These are phyloP conservation scores for Rhingia campestris DNA, from an alignment of 2,888 invertebrate genomes.

Conservation along the genomic window DNA sequence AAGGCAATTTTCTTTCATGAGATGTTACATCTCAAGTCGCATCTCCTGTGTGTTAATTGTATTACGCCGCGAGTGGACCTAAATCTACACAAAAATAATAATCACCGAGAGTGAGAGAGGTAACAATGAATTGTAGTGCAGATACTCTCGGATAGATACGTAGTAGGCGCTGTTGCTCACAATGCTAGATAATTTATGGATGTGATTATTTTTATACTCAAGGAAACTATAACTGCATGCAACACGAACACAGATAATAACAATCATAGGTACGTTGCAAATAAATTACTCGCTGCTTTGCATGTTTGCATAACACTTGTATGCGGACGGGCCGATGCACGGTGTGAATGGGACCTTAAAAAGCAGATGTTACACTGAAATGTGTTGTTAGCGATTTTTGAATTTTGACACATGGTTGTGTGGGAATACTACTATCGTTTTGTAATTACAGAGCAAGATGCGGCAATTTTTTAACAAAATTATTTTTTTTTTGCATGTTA, in stretches of 20 bases:
- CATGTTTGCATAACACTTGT: constrained; percentile 52
- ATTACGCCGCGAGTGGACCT: constrained; percentile 43
- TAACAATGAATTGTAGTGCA: constrained; percentile 51
- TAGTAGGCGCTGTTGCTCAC: constrained; percentile 46
- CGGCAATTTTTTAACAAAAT: not conserved
- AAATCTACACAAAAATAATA: constrained; percentile 7
- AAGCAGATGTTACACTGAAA: constrained; percentile 47
- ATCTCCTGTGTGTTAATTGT: constrained; percentile 47
- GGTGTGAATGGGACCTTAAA: constrained; percentile 43
- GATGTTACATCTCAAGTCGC: constrained; percentile 37
- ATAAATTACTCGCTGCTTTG: constrained; percentile 59
- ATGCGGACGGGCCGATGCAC: constrained; percentile 1
- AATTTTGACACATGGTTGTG: not conserved
- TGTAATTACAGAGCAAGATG: constrained; percentile 27
- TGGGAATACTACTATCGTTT: not conserved
- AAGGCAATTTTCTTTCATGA: constrained; percentile 22
- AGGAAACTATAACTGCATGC: constrained; percentile 70
- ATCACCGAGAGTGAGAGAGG: constrained; percentile 28
- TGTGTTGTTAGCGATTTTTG: constrained; percentile 18
- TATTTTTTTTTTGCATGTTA: not conserved
- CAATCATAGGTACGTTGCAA: constrained; percentile 51
- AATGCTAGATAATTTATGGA: constrained; percentile 69
- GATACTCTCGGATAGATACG: constrained; percentile 6
- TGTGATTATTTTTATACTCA: constrained; percentile 68
- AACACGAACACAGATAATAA: constrained; percentile 62